Conservation (phyloP, 2,113 vertebrate genomes). For the Tupaia tana region DNA sequence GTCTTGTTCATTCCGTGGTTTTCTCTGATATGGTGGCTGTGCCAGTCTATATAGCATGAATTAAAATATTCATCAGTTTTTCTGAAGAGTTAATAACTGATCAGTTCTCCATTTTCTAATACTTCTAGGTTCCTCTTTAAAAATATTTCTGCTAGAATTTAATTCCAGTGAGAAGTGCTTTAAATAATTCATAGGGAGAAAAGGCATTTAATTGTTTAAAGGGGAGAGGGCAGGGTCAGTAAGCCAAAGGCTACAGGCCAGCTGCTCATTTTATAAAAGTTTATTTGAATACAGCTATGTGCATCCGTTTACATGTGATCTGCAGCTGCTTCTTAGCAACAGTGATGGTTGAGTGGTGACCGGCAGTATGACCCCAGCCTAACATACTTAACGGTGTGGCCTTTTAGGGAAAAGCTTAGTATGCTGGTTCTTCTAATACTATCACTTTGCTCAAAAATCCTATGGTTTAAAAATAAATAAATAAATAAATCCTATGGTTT, state of each 20-base stretch:
- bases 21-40: not conserved
- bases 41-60: not conserved
- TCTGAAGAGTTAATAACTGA: not conserved
- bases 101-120: not conserved
- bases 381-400: not conserved
- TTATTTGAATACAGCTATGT: not conserved
- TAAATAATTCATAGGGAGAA: slow-evolving; percentile 28
- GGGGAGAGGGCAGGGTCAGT: not conserved
- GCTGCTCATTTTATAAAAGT: not conserved
- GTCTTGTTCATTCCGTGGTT: not conserved
- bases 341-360: not conserved
- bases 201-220: not conserved
- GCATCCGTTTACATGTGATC: not conserved
- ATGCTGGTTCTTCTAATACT: not conserved
- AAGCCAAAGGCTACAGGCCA: not conserved
- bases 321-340: not conserved
- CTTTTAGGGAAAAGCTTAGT: not conserved
- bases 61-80: slow-evolving; percentile 19
- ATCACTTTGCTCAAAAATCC: not conserved
- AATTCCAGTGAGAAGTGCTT: slow-evolving; percentile 8
- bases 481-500: too few relatives aligned
- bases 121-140: not conserved
- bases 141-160: slow-evolving; percentile 46
- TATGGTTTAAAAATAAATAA: not conserved
- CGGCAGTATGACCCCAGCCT: not conserved